Evolutionary conservation across 2,113 vertebrate genomes (phyloP), one percentile per base, ranked within the genome.

Genomic region (Accipiter cooperii): DNA sequence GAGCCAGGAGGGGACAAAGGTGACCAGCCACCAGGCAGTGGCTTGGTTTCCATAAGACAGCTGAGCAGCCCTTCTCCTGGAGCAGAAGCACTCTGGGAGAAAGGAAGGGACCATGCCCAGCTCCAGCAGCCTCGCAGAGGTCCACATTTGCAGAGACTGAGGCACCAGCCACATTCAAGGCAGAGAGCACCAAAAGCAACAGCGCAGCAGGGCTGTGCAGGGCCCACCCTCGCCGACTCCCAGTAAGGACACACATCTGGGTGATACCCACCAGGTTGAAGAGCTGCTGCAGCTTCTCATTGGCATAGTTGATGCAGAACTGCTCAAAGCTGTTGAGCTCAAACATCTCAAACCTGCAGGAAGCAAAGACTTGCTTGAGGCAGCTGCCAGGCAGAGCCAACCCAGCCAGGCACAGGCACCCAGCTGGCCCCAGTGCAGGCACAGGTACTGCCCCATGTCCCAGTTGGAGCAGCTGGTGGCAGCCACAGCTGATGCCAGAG

Each of bases 281-380:
- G 96, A 99, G 99, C 93, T 99, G 98, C 96, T 99, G 98, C 36
- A 99, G 98, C 73, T 99, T 99, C 97, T 99, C 99, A 5, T 99
- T 99, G 96, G 98, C 98, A 5, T 99, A 99, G 97, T 99, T 99
- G 96, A 99, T 99, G 97, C 99, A 99, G 97, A 99, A 99, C 97
- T 99, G 98, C 91, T 99, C 99, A 21, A 99, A 99, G 90, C 98
- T 99, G 98, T 99, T 99, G 74, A 95, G 90, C 38, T 98, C 97
- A 88, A 99, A 98, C 10, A 98, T 98, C 97, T 99, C 98, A 95
- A 98, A 99, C 83, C 98, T 98, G 97, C 6, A 1, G 55, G 65
- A 11, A 70, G 51, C 57, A 77, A 77, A 80, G 49, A 60, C 9
- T n/a, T 21, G 21, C 3, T 9, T 87, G 36, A 51, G 46, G 79